These are phyloP conservation scores for Pseudanteris insignis DNA, from an alignment of 2,888 invertebrate genomes.

Conservation along the genomic window DNA sequence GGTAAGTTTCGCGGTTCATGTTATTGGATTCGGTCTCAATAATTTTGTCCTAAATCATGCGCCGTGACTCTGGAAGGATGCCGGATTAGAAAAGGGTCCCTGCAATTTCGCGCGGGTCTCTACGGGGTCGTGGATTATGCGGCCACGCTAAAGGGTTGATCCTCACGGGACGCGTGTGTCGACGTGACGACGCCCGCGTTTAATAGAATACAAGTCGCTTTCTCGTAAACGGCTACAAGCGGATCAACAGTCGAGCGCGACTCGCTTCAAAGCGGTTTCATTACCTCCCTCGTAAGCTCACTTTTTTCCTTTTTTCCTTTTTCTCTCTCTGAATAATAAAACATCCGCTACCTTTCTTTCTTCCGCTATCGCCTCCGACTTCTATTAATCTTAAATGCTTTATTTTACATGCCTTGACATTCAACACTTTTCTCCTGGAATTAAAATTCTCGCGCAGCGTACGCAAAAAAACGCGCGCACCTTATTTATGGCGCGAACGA, in stretches of 20 bases:
- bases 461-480: too few species aligned
- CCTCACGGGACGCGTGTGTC: constrained; percentile 54
- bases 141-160: constrained; percentile 63
- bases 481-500: too few species aligned
- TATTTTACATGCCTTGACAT: background rate
- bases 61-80: constrained; percentile 39
- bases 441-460: too few species aligned
- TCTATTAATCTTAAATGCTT: background rate
- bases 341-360: constrained; percentile 13
- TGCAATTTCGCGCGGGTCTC: constrained; percentile 59
- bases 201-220: constrained; percentile 45
- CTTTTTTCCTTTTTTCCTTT: too few species aligned
- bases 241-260: constrained; percentile 38
- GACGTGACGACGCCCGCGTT: constrained; percentile 60
- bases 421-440: background rate
- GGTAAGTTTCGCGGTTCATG: constrained; percentile 59
- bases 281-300: constrained; percentile 26
- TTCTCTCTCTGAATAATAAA: constrained; percentile 35
- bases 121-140: constrained; percentile 50
- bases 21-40: constrained; percentile 64
- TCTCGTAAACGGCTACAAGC: constrained; percentile 38
- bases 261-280: constrained; percentile 32
- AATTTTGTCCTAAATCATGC: constrained; percentile 64
- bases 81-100: constrained; percentile 49
- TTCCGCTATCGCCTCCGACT: too few species aligned